Evolutionary conservation across 2,113 vertebrate species (phyloP), one percentile per base, ranked within the genome.

Genomic region (Silurus meridionalis): DNA sequence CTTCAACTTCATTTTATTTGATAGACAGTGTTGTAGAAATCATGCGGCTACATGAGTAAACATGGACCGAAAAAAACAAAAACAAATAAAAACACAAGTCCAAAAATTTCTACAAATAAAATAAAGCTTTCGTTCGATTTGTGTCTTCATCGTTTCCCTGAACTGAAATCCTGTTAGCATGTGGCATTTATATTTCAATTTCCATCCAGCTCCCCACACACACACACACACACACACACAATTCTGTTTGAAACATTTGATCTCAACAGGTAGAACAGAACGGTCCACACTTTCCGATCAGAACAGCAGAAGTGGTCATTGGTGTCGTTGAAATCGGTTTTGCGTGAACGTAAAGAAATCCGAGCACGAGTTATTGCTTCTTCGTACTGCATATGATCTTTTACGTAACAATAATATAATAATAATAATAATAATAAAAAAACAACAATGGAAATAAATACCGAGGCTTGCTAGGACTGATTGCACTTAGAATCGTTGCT

Each of bases 401-500:
- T 90, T 92, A 88, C 91, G 92, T 92, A 89, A 93, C 92, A 93
- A 90, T 89, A 94, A 95, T 92, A 94, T 93, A 89, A 88, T 94
- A 95, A 94, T 91, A 1, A 37, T 60, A 93, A 95, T 95, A 92
- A 95, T 92, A 89, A 93, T 92, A 93, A 90, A 89, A 94, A 96
- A 92, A 94, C 93, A 89, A 88, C 94, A 95, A 94, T 91, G 0
- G 21, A 74, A 93, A 95, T 95, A 92, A 95, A 96, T 94, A 96
- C 86, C 91, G 93, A 95, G 95, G 95, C 95, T 97, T 95, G 95
- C 93, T 94, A 92, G 88, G 92, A 93, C 92, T 96, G 96, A 98
- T 97, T 98, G 97, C 97, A 97, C 97, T 96, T 97, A 77, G 93
- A 77, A 63, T 37, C 28, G 95, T 94, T 90, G 92, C 91, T 72